Evolutionary conservation across 2,888 invertebrate species (phyloP).

Genomic region (Lymantria monacha): DNA sequence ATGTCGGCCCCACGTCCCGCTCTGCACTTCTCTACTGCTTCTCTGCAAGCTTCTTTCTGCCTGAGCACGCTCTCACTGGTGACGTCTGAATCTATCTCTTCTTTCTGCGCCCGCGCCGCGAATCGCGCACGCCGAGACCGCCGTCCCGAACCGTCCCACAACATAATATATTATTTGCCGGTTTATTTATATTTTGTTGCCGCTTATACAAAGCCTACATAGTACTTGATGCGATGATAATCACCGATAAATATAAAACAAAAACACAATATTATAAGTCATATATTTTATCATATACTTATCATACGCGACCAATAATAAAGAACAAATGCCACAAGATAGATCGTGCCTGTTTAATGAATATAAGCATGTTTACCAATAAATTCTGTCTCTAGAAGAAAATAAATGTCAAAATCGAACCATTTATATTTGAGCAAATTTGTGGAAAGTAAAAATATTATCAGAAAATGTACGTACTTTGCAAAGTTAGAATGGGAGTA

Average conservation of each 20-base stretch:
- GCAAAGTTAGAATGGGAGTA: constrained; percentile 37
- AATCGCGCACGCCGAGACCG: constrained; percentile 25
- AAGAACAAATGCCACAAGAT: constrained; percentile 15
- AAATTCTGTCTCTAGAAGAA: constrained; percentile 27
- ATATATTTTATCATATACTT: constrained; percentile 2
- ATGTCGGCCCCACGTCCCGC: constrained; percentile 80
- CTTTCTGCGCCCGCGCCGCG: constrained; percentile 57
- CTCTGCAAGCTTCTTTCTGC: constrained; percentile 82
- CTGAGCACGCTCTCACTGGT: constrained; percentile 79
- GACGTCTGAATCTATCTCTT: constrained; percentile 59
- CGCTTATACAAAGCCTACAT: constrained; percentile 69
- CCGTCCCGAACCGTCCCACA: constrained; percentile 57
- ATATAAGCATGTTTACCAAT: constrained; percentile 35
- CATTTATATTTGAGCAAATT: too few species aligned
- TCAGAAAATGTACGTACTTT: constrained; percentile 28
- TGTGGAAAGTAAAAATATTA: constrained; percentile 6
- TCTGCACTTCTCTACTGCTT: constrained; percentile 83
- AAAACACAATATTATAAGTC: background rate
- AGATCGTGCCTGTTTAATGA: constrained; percentile 22
- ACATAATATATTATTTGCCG: constrained; percentile 67
- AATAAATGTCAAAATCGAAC: constrained; percentile 9
- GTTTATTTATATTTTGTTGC: constrained; percentile 70
- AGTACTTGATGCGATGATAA: constrained; percentile 58
- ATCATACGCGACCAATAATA: constrained; percentile 15
- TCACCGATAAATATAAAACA: background rate